Evolutionary conservation across 1,140 invertebrate species (phyloP).

Genomic region (Amyelois transitella): DNA sequence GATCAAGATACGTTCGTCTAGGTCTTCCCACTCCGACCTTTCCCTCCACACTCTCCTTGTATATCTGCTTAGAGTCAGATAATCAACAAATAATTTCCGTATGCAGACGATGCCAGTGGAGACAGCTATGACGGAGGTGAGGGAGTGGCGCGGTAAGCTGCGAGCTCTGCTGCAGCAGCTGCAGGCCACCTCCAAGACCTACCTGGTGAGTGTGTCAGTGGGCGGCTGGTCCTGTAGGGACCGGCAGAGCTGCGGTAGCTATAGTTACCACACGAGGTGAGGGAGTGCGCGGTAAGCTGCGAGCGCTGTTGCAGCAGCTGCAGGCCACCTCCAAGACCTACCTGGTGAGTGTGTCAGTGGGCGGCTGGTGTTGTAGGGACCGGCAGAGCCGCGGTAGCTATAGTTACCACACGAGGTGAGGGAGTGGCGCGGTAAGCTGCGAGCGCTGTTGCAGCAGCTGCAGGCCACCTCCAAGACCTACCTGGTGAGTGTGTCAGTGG

Average conservation of each 20-base stretch:
- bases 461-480: slow-evolving; percentile 57
- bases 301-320: slow-evolving; percentile 50
- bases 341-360: slow-evolving; percentile 31
- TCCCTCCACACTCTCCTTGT: no score
- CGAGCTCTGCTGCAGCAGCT: slow-evolving; percentile 51
- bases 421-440: slow-evolving; percentile 38
- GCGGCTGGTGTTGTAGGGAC: no score
- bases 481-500: slow-evolving; percentile 31
- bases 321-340: slow-evolving; percentile 57
- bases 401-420: slow-evolving; percentile 47
- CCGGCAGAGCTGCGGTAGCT: no score
- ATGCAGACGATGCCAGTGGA: slow-evolving; percentile 55
- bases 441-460: slow-evolving; percentile 50
- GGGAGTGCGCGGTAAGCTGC: slow-evolving; percentile 36
- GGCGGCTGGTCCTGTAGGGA: no score
- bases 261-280: slow-evolving; percentile 48
- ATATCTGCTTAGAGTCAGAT: background rate
- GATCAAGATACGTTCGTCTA: no score
- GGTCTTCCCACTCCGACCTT: no score
- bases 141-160: slow-evolving; percentile 37
- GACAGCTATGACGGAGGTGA: slow-evolving; percentile 49
- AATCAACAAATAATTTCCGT: background rate
- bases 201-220: slow-evolving; percentile 38
- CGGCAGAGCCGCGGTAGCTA: no score
- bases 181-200: slow-evolving; percentile 52